Evolutionary conservation across 1,140 invertebrate genomes (phyloP).

Genomic region (Portunus trituberculatus): DNA sequence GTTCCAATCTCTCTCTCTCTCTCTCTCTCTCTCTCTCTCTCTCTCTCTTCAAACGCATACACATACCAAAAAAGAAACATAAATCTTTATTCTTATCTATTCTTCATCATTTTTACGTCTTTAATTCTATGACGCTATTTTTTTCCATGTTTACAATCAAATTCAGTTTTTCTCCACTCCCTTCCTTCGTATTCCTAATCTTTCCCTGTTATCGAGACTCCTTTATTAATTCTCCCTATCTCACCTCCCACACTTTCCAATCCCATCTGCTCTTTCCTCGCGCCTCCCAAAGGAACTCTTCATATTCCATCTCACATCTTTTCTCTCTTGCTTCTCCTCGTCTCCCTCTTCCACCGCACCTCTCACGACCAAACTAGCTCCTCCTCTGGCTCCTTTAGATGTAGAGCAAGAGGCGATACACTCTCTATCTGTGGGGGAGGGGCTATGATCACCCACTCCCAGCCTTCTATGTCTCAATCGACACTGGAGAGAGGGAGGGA

Average conservation of each 20-base stretch:
- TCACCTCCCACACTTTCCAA: background rate
- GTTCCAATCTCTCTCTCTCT: background rate
- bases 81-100: background rate
- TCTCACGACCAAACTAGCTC: background rate
- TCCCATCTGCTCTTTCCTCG: background rate
- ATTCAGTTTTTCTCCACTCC: background rate
- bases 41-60: background rate
- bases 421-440: background rate
- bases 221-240: background rate
- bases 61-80: background rate
- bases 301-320: conserved; percentile 27
- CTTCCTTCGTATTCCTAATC: background rate
- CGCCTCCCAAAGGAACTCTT: conserved; percentile 9
- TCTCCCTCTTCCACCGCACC: background rate
- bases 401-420: background rate
- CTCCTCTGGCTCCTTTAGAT: conserved; percentile 31
- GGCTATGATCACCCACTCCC: conserved; percentile 42
- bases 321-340: background rate
- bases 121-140: background rate
- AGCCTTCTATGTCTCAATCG: conserved; percentile 53
- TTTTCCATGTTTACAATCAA: background rate
- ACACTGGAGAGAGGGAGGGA: background rate
- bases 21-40: background rate
- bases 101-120: background rate
- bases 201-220: background rate